Evolutionary conservation across 2,888 invertebrate genomes (phyloP), one percentile per base, ranked within the genome.

Genomic region (Callimorpha dominula): DNA sequence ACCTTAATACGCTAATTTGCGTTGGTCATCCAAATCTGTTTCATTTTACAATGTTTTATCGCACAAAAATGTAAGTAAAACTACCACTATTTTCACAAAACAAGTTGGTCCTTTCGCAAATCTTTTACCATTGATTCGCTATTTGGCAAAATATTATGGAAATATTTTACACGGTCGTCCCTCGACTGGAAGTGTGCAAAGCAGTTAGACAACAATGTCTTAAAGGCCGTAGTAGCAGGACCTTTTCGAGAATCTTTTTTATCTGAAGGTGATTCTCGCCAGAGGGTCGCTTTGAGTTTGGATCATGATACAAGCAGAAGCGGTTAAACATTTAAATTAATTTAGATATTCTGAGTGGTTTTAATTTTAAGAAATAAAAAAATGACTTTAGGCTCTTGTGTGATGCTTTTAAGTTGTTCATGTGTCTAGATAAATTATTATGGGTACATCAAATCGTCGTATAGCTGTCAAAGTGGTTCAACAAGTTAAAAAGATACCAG

Each of bases 181-280:
- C 54, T 60, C 70, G 73, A 65, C 77, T 74, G 77, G 68, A 78
- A 84, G 82, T 81, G 85, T 79, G 80, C 82, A 81, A 82, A 81
- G 75, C 80, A 78, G 81, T 83, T 81, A 78, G 76, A 76, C 78
- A 81, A 86, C 82, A 84, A 82, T 79, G 80, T 85, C 81, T 81
- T 74, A 76, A 81, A 81, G 72, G 68, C 80, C 72, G 50, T 77
- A 79, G 81, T 65, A 77, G 66, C 68, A 73, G 70, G 77, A 74
- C 80, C 86, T 78, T 82, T 86, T 80, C 71, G 65, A 72, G 63
- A 79, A 81, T 81, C 79, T 81, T 80, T 81, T 85, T 85, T 85
- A 86, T 85, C 84, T 84, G 77, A 79, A 86, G 86, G 86, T 86
- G 86, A 86, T 85, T 86, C 83, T 81, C 73, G 75, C 71, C 75